phyloP scores from a whole-genome alignment of 2,888 invertebrate genomes.

The Asteroscopus sphinx region DNA sequence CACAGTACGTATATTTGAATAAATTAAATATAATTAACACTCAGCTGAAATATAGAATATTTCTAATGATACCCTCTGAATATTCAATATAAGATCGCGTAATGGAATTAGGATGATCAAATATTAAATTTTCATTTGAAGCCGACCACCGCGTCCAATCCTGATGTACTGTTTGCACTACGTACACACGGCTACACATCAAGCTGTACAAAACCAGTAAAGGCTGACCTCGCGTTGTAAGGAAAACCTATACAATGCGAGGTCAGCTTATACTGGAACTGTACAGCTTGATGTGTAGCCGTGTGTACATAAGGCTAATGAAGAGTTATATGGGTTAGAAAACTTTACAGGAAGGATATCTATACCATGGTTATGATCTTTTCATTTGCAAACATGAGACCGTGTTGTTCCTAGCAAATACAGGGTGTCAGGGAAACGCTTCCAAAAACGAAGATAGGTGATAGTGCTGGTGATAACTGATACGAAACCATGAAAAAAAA shows the following conservation, averaged over 20 bases:
- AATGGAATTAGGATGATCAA: constrained; percentile 59
- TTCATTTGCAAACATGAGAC: no score
- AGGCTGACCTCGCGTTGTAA: no score
- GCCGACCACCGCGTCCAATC: constrained; percentile 38
- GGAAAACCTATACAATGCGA: no score
- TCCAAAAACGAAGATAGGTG: no score
- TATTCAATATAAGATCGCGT: constrained; percentile 30
- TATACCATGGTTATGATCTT: neutral
- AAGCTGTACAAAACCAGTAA: no score
- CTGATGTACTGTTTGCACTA: constrained; percentile 39
- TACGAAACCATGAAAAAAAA: no score
- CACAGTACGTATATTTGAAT: constrained; percentile 1
- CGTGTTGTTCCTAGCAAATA: no score
- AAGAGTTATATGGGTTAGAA: constrained; percentile 17
- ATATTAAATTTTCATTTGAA: constrained; percentile 64
- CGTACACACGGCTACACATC: constrained; percentile 35
- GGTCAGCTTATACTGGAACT: no score
- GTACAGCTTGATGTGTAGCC: no score
- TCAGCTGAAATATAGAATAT: constrained; percentile 1
- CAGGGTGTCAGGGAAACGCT: no score
- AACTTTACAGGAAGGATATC: neutral
- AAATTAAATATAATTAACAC: constrained; percentile 25
- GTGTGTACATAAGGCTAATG: constrained; percentile 36
- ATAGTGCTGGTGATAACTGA: no score
- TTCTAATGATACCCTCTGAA: constrained; percentile 25